Base-by-base conservation (phyloP, 2,888 invertebrate species). In the Alviniconcha strummeri region DNA sequence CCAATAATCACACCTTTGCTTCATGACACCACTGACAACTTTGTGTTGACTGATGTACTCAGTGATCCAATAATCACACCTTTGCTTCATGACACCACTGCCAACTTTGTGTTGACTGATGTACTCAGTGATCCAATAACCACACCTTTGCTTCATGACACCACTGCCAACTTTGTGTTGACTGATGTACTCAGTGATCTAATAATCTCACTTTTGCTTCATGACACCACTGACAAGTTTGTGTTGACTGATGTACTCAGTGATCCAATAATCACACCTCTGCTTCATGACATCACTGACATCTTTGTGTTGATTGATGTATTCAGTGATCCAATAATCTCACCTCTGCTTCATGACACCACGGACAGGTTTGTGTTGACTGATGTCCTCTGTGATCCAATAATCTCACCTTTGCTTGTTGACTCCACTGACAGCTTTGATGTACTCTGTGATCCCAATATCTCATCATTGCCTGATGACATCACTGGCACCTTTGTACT, bases 21-120 rank as follows among this genome's bases (percentile, higher is more conserved):
- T 93, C 64, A 93, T 89, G 74, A 93, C 88, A n/a, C 90, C 93
- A 84, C 86, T 86, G 84, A 93, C 91, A 4, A 92, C 92, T 69
- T 86, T 80, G 81, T 89, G 89, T 17, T 88, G 57, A 85, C 91
- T 90, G 69, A 93, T 88, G 81, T 91, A 93, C 80, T 92, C 91
- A 11, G 90, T 89, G 9, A 93, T 92, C 5, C 93, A 36, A 36
- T 36, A 36, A 36, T 36, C 36, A 36, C 36, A 36, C 36, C 36
- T 36, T 3, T 36, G 36, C 36, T 93, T 93, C 64, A 93, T 89
- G 74, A 93, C 88, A n/a, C 90, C 93, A 84, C 86, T 86, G 84
- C 93, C 91, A 4, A 92, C 92, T 69, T 86, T 80, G 81, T 89
- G 89, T 17, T 88, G 57, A 85, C 91, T 90, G 69, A 93, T 88